Percentiles rank a stretch among this genome's conserved stretches.
phyloP scores from a whole-genome alignment of 2,888 invertebrate genomes.

The Epinotia bilunana region DNA sequence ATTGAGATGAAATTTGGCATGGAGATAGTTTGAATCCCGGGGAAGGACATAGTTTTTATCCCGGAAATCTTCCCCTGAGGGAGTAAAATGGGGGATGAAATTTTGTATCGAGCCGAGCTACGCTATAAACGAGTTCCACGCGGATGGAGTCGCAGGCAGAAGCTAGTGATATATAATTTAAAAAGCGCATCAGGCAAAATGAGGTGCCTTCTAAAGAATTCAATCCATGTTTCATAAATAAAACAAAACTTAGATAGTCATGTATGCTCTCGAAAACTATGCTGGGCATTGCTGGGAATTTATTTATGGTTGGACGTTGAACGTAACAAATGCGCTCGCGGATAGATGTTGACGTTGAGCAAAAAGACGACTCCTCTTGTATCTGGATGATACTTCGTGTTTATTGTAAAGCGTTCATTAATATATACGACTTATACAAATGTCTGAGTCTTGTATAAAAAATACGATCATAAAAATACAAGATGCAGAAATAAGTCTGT shows the following conservation, averaged over 20 bases:
- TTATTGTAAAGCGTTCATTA: neutral
- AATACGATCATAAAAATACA: neutral
- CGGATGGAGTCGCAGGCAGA: too few relatives aligned
- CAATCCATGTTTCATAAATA: conserved; percentile 22
- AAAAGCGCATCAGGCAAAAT: neutral
- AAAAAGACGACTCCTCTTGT: conserved; percentile 14
- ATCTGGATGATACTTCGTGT: neutral
- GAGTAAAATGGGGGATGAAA: too few relatives aligned
- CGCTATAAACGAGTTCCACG: too few relatives aligned
- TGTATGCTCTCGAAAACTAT: conserved; percentile 15
- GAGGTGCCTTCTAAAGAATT: neutral
- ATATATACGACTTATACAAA: neutral
- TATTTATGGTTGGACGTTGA: conserved; percentile 23
- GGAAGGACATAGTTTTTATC: too few relatives aligned
- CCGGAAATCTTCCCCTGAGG: too few relatives aligned
- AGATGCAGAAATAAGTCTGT: neutral
- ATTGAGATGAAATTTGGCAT: too few relatives aligned
- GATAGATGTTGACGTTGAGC: conserved; percentile 18
- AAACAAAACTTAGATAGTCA: conserved; percentile 5
- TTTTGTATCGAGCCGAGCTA: too few relatives aligned
- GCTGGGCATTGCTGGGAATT: conserved; percentile 5
- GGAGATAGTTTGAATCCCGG: too few relatives aligned
- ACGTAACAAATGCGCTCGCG: conserved; percentile 17
- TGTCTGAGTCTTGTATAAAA: neutral
- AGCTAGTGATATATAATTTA: too few relatives aligned